Base-by-base conservation (phyloP, 2,797 vertebrate genomes). In the Phataginus tetradactyla region DNA sequence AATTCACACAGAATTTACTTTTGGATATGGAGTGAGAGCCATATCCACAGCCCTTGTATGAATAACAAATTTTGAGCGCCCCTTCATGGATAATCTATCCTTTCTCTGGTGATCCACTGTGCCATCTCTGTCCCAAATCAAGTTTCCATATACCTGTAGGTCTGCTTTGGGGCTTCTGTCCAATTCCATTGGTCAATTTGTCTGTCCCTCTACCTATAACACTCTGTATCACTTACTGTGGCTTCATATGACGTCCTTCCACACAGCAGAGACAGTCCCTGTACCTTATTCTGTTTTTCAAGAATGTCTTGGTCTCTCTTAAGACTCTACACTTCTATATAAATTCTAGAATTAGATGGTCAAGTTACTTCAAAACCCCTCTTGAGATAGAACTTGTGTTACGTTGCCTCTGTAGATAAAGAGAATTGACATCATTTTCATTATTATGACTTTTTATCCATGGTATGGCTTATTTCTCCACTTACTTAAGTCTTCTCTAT, bases 1-100 rank as follows among this genome's bases (percentile, higher is more conserved):
- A 80, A 84, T 94, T 87, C 42, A 55, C 20, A 37, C 32, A 89
- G 42, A 86, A 93, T 68, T 93, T 75, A 84, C 66, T 78, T 96
- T 92, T 71, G 53, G 42, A 79, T 86, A 23, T 69, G 12, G 34
- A 45, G 15, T 86, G 53, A 84, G 32, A 80, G 81, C 20, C 5
- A 18, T 91, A 45, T 42, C 39, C 10, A 3, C 5, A 29, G 25
- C 37, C 78, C 27, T 8, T 27, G 61, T 27, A 5, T 14, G 27
- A 69, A 64, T 85, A 61, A 45, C 37, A 75, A 88, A 51, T 72
- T 32, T 27, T 88, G 13, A 29, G 12, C 15, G 12, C 32, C 23
- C 49, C 45, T 72, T 59, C 42, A 64, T 66, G 21, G 14, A 66
- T 66, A 61, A 66, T 39, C 13, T 81, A 27, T 64, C 20, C 23